Percentiles rank a stretch among this genome's conserved stretches.
These are phyloP conservation scores for Vanessa atalanta DNA, from an alignment of 1,140 invertebrate genomes.

Conservation along the genomic window DNA sequence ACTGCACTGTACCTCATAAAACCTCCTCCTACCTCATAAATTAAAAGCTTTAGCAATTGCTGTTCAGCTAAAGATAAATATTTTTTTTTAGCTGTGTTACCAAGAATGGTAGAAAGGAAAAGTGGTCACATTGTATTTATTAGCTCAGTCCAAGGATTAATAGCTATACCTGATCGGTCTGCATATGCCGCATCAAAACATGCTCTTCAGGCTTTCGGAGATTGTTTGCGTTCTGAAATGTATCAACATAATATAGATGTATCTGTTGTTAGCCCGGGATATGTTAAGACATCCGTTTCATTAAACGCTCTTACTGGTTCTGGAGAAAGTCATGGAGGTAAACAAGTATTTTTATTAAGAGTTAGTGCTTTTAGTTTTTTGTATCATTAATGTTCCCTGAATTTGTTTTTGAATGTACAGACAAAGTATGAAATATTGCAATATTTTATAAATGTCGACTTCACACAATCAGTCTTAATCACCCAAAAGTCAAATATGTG, in stretches of 20 bases:
- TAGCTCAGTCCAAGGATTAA: slow-evolving; percentile 96
- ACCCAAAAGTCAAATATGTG: no score
- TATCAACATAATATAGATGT: slow-evolving; percentile 88
- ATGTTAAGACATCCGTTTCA: slow-evolving; percentile 93
- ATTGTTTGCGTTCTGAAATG: slow-evolving; percentile 91
- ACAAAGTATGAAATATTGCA: no score
- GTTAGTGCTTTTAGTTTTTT: no score
- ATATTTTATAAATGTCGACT: no score
- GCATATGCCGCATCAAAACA: slow-evolving; percentile 97
- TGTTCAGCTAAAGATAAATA: not conserved
- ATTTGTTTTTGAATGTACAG: no score
- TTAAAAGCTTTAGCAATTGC: no score
- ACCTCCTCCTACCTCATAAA: no score
- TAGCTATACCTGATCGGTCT: slow-evolving; percentile 93
- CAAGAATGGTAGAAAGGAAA: slow-evolving; percentile 89
- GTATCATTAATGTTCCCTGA: no score
- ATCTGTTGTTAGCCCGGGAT: slow-evolving; percentile 92
- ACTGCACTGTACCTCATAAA: no score
- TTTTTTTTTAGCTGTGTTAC: slow-evolving; percentile 84
- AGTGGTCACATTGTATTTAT: slow-evolving; percentile 93
- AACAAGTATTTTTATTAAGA: slow-evolving; percentile 33
- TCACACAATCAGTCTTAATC: no score
- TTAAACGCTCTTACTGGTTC: slow-evolving; percentile 91
- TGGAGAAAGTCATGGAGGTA: slow-evolving; percentile 90
- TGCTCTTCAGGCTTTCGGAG: slow-evolving; percentile 94